Percentiles rank a stretch among this genome's conserved stretches.
Conservation (phyloP, 1,140 invertebrate genomes). For the Brachionus angularis region DNA sequence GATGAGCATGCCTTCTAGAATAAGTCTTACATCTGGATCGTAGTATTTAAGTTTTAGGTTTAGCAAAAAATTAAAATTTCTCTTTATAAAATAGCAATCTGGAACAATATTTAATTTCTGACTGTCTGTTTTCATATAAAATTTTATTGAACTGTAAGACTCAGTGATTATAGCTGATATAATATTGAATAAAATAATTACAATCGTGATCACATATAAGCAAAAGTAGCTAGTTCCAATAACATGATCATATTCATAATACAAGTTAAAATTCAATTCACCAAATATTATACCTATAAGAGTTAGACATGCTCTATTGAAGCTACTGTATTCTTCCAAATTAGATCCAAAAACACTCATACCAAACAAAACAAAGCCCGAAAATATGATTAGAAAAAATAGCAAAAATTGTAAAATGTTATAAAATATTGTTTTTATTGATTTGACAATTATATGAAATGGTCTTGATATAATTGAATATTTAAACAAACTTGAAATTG, state of each 20-base stretch:
- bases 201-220: slow-evolving; percentile 18
- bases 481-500: slow-evolving; percentile 5
- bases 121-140: slow-evolving; percentile 33
- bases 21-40: not conserved
- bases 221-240: slow-evolving; percentile 32
- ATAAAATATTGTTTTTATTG: slow-evolving; percentile 29
- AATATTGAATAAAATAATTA: slow-evolving; percentile 30
- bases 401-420: slow-evolving; percentile 20
- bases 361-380: slow-evolving; percentile 20
- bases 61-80: slow-evolving; percentile 27
- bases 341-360: slow-evolving; percentile 20
- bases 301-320: slow-evolving; percentile 1
- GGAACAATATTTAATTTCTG: slow-evolving; percentile 15
- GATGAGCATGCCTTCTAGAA: slow-evolving; percentile 19
- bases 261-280: slow-evolving; percentile 10
- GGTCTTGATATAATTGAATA: slow-evolving; percentile 19
- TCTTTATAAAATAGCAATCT: slow-evolving; percentile 33
- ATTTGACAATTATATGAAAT: slow-evolving; percentile 28
- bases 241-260: not conserved
- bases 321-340: not conserved
- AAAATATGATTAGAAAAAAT: slow-evolving; percentile 11
- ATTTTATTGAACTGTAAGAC: slow-evolving; percentile 30
- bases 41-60: slow-evolving; percentile 27
- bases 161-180: slow-evolving; percentile 8
- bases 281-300: slow-evolving; percentile 20